Percentiles rank a stretch among this genome's conserved stretches.
These are phyloP conservation scores for Chouioia cunea DNA, from an alignment of 2,888 invertebrate species.

Conservation along the genomic window DNA sequence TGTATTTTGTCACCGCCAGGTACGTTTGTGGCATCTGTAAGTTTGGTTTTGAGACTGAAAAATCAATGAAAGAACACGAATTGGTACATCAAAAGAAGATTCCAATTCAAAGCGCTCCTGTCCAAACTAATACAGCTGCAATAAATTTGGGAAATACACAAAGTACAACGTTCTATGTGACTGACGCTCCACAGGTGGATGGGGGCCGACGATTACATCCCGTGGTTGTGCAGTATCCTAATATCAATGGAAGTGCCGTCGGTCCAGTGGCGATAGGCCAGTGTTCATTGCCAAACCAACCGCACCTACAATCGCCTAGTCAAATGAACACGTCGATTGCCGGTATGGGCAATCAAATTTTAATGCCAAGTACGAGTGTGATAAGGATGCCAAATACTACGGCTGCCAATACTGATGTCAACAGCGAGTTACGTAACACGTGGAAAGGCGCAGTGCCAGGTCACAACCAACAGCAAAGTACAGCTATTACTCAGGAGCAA, in stretches of 20 bases:
- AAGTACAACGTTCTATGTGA: slow-evolving; percentile 24
- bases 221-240: slow-evolving; percentile 32
- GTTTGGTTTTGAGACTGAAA: slow-evolving; percentile 48
- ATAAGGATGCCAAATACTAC: too few relatives aligned
- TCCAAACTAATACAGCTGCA: not conserved
- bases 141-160: not conserved
- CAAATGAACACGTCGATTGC: too few relatives aligned
- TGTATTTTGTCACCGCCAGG: slow-evolving; percentile 31
- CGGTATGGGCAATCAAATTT: too few relatives aligned
- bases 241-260: not conserved
- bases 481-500: not conserved
- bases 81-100: slow-evolving; percentile 36
- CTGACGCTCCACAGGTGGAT: slow-evolving; percentile 27
- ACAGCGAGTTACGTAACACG: too few relatives aligned
- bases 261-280: too few relatives aligned
- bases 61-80: slow-evolving; percentile 49
- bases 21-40: slow-evolving; percentile 51
- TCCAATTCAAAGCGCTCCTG: not conserved
- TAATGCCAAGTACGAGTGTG: too few relatives aligned
- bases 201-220: slow-evolving; percentile 37
- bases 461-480: not conserved
- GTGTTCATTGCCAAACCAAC: too few relatives aligned
- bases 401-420: too few relatives aligned
- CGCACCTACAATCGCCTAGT: too few relatives aligned
- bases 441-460: not conserved